phyloP scores from a whole-genome alignment of 2,888 invertebrate species.

The Lasioglossum malachurum region DNA sequence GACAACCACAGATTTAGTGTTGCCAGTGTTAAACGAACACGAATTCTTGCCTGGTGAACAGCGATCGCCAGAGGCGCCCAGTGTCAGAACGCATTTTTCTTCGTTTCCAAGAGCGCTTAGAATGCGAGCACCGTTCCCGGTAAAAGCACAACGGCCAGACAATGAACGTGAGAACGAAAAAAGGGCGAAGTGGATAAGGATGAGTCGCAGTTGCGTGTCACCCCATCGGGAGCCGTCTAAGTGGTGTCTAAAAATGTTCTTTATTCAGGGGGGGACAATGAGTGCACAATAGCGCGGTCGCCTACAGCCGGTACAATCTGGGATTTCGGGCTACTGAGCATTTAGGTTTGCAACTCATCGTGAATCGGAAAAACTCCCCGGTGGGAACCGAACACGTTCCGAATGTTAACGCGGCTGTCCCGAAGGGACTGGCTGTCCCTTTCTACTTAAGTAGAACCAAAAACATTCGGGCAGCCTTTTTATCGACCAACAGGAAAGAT shows the following conservation, averaged over 20 bases:
- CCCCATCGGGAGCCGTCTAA: conserved; percentile 72
- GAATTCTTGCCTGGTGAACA: neutral
- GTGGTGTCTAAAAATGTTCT: conserved; percentile 81
- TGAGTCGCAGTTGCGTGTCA: conserved; percentile 76
- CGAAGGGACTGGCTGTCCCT: conserved; percentile 44
- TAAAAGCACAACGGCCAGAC: conserved; percentile 74
- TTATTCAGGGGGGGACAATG: conserved; percentile 78
- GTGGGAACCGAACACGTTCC: conserved; percentile 79
- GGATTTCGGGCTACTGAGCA: conserved; percentile 73
- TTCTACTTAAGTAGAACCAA: conserved; percentile 16
- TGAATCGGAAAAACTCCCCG: conserved; percentile 79
- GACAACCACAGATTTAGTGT: too few species aligned
- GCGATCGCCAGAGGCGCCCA: neutral
- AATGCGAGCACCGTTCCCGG: conserved; percentile 69
- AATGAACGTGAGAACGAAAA: conserved; percentile 69
- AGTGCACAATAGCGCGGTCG: conserved; percentile 74
- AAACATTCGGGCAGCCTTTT: neutral
- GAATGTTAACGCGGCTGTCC: conserved; percentile 69
- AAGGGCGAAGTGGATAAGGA: conserved; percentile 60
- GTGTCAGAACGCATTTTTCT: neutral
- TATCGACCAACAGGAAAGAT: neutral
- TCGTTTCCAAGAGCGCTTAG: conserved; percentile 16
- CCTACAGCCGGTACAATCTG: conserved; percentile 67
- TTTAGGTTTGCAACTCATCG: conserved; percentile 80
- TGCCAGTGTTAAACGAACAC: too few species aligned